Conservation (phyloP, 1,140 invertebrate genomes). For the Drosophila elegans region DNA sequence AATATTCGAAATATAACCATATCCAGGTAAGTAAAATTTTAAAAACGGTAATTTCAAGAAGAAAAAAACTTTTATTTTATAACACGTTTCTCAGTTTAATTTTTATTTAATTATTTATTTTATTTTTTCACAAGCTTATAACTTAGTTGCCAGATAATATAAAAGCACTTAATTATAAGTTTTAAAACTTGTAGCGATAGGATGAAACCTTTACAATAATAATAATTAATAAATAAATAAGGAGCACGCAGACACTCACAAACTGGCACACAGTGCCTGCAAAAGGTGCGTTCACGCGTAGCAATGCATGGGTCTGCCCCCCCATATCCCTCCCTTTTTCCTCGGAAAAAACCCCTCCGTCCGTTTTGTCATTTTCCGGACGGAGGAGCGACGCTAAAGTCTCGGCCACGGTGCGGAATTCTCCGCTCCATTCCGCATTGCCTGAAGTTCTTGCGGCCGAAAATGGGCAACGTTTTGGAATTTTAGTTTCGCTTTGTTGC, state of each 20-base stretch:
- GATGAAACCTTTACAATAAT: too few species aligned
- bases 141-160: too few species aligned
- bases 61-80: too few species aligned
- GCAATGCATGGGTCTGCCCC: constrained; percentile 57
- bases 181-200: too few species aligned
- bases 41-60: too few species aligned
- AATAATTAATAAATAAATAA: too few species aligned
- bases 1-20: too few species aligned
- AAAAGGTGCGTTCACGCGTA: constrained; percentile 79
- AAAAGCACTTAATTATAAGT: too few species aligned
- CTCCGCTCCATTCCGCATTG: constrained; percentile 46
- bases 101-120: too few species aligned
- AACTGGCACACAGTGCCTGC: constrained; percentile 36
- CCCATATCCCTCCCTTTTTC: not conserved
- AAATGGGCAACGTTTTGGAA: constrained; percentile 81
- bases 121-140: too few species aligned
- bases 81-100: too few species aligned
- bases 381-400: constrained; percentile 14
- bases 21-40: too few species aligned
- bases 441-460: constrained; percentile 73
- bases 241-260: constrained; percentile 31
- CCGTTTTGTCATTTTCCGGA: constrained; percentile 54
- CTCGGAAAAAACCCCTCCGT: not conserved
- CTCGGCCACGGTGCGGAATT: constrained; percentile 50
- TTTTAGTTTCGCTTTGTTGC: constrained; percentile 81